Evolutionary conservation across 2,113 vertebrate genomes (phyloP).

Genomic region (Gracilinanus agilis): DNA sequence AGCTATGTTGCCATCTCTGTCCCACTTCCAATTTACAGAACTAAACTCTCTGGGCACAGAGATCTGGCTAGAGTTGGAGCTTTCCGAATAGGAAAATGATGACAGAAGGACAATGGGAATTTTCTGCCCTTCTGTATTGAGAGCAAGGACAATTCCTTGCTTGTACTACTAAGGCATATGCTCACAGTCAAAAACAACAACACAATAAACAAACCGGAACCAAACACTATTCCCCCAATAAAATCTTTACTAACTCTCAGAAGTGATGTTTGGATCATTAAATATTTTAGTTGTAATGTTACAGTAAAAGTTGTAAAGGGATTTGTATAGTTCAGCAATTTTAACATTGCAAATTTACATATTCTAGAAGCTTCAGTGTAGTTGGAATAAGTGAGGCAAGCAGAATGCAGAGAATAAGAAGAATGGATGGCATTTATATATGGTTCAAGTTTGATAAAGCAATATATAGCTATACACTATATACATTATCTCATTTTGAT

Average conservation of each 20-base stretch:
- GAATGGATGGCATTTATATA: neutral
- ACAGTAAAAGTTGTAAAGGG: neutral
- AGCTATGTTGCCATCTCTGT: neutral
- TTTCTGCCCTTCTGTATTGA: neutral
- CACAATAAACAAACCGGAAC: neutral
- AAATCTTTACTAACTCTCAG: neutral
- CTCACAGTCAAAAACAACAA: neutral
- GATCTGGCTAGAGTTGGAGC: neutral
- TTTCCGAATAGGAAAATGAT: neutral
- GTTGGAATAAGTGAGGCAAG: neutral
- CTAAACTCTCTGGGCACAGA: neutral
- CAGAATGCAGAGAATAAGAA: neutral
- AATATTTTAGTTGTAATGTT: conserved; percentile 9
- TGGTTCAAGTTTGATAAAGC: neutral
- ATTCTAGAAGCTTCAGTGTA: neutral
- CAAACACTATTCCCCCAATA: neutral
- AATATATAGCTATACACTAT: neutral
- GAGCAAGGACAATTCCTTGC: neutral
- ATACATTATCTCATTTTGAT: neutral
- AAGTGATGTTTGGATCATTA: neutral
- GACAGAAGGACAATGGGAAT: neutral
- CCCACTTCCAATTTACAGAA: neutral
- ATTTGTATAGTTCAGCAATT: neutral
- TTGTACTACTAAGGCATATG: neutral
- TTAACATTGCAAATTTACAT: neutral